A percentile compares a stretch with the other conserved stretches of the same genome.
Conservation (phyloP, 2,888 invertebrate genomes). For the Caenorhabditis macrosperma region DNA sequence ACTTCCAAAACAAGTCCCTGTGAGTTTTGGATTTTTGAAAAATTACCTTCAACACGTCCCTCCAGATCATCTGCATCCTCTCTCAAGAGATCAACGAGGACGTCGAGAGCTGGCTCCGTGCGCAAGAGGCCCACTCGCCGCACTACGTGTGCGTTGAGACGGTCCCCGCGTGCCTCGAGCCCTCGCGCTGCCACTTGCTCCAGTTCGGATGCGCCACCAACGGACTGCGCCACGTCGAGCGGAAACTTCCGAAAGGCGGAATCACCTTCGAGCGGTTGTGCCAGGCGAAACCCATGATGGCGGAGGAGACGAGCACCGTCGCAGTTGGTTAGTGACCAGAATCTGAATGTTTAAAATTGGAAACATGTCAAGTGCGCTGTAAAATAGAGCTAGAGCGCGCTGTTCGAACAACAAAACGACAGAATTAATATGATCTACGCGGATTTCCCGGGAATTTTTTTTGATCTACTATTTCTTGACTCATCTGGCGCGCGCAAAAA, state of each 20-base stretch:
- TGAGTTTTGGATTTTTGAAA: too few species aligned
- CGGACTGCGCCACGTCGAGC: slow-evolving; percentile 43
- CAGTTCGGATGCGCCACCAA: slow-evolving; percentile 54
- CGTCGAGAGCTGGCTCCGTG: slow-evolving; percentile 50
- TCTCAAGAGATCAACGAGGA: slow-evolving; percentile 47
- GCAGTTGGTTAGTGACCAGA: slow-evolving; percentile 37
- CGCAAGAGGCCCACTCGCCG: slow-evolving; percentile 19
- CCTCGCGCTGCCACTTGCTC: slow-evolving; percentile 45
- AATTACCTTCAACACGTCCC: too few species aligned
- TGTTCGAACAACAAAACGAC: too few species aligned
- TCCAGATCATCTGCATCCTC: slow-evolving; percentile 56
- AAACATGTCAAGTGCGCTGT: too few species aligned
- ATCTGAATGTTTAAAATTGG: too few species aligned
- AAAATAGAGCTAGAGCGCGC: too few species aligned
- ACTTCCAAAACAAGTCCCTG: slow-evolving; percentile 45
- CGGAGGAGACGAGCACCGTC: slow-evolving; percentile 16
- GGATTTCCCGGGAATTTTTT: too few species aligned
- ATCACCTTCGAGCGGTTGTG: slow-evolving; percentile 39
- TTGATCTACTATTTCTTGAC: too few species aligned
- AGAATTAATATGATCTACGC: too few species aligned
- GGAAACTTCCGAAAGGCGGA: slow-evolving; percentile 5
- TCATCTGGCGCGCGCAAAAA: too few species aligned
- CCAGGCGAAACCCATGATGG: not conserved
- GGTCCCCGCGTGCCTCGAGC: slow-evolving; percentile 22
- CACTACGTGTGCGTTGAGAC: slow-evolving; percentile 52